Evolutionary conservation across 2,888 invertebrate genomes (phyloP).

Genomic region (Ennomos quercinarius): DNA sequence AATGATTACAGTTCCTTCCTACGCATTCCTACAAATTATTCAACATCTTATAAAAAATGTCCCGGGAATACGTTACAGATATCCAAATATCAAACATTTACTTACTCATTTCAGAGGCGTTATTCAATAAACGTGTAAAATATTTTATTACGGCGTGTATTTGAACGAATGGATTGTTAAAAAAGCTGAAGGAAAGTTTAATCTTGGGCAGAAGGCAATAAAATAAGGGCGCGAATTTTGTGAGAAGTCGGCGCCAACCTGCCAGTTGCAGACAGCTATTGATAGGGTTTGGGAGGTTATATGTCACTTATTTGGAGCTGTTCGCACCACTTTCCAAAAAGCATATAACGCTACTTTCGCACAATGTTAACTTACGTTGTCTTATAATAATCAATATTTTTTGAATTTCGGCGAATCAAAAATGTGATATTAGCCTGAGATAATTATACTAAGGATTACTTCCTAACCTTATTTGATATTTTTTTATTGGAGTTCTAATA

Average conservation of each 20-base stretch:
- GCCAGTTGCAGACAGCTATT: constrained; percentile 82
- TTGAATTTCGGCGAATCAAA: too few species aligned
- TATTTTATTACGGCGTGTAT: constrained; percentile 57
- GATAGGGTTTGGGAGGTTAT: constrained; percentile 72
- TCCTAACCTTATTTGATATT: too few species aligned
- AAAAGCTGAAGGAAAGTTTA: constrained; percentile 73
- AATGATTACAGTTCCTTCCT: constrained; percentile 17
- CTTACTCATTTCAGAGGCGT: constrained; percentile 30
- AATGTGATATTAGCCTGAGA: too few species aligned
- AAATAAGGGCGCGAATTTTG: constrained; percentile 81
- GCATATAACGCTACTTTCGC: too few species aligned
- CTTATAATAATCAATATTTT: too few species aligned
- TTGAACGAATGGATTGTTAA: constrained; percentile 64
- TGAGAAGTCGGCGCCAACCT: constrained; percentile 78
- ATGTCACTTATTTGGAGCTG: constrained; percentile 58
- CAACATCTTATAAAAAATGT: constrained; percentile 24
- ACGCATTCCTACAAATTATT: constrained; percentile 18
- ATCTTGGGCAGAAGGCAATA: constrained; percentile 81
- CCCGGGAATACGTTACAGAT: constrained; percentile 29
- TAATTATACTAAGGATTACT: too few species aligned
- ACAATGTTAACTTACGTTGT: too few species aligned
- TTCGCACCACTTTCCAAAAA: constrained; percentile 33
- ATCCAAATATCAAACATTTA: constrained; percentile 39
- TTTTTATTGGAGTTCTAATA: too few species aligned
- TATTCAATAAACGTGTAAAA: constrained; percentile 42